Base-by-base conservation (phyloP, 2,113 vertebrate species). In the Phalacrocorax brasilianus region DNA sequence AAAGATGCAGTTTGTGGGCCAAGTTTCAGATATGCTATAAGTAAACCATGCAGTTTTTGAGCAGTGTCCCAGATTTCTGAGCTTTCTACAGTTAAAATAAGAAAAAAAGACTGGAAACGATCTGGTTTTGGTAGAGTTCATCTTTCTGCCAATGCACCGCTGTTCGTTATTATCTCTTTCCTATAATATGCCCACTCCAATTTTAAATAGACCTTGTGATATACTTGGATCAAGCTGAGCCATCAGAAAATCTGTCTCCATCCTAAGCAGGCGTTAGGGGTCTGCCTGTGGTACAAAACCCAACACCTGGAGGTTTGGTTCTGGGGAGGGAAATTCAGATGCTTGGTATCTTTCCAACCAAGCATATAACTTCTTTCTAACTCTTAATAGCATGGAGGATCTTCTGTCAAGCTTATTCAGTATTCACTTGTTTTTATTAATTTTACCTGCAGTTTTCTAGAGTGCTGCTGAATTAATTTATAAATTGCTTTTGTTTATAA, bases 61-160 rank as follows among this genome's bases (percentile, higher is more conserved):
- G 58, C 75, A 30, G 12, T 11, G 42, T 12, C 79, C 55, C 72
- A 24, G 2, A 44, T 58, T 50, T 67, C 75, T 59, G 55, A 84
- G 56, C 49, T 78, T 61, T 81, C 80, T 75, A 14, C 45, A 86
- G 81, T 85, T 95, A 92, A 87, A 96, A 86, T 81, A 67, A 84
- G 59, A 78, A 59, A 89, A 89, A 47, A 49, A 71, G 72, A 40
- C 61, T 91, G 91, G 65, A 65, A 92, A 91, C 72, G 24, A 90
- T 73, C 88, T 80, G 83, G 38, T 50, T 92, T 89, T 30, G 52
- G 83, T 74, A 75, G 92, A 52, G 59, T 81, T 93, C 65, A 47
- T 91, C 75, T 47, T 72, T 65, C 73, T 95, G 85, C 68, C 89
- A 94, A 6, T 8, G n/a, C 23, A 24, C 50, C 3, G 35, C 55